Percentiles rank a stretch among this genome's conserved stretches.
These are phyloP conservation scores for Agapostemon virescens DNA, from an alignment of 2,888 invertebrate genomes.

Conservation along the genomic window DNA sequence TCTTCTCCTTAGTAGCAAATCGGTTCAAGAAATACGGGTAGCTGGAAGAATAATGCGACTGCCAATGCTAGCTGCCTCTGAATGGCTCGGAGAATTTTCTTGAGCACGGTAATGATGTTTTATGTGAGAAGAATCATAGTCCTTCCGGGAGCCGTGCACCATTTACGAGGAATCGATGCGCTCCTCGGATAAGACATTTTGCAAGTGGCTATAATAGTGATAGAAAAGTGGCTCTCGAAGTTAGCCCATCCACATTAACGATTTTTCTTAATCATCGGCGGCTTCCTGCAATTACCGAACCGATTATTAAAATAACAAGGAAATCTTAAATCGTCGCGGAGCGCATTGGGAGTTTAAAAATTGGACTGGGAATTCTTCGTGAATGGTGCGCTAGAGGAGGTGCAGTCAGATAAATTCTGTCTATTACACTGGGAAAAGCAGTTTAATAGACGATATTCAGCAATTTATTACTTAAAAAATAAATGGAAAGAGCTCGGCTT, in stretches of 20 bases:
- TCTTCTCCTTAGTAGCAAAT: constrained; percentile 32
- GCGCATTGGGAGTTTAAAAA: not conserved
- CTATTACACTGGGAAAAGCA: not conserved
- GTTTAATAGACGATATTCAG: not conserved
- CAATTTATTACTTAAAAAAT: not conserved
- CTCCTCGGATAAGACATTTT: constrained; percentile 39
- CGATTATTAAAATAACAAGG: constrained; percentile 2
- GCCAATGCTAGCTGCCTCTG: constrained; percentile 39
- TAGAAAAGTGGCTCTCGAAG: not conserved
- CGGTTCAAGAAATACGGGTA: constrained; percentile 30
- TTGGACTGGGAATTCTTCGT: not conserved
- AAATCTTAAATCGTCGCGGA: not conserved
- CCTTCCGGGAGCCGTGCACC: constrained; percentile 36
- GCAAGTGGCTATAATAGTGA: constrained; percentile 1
- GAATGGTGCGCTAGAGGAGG: not conserved
- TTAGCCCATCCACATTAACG: not conserved
- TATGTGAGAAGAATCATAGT: constrained; percentile 37
- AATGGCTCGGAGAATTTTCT: constrained; percentile 35
- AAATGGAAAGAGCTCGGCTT: not conserved
- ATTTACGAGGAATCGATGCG: constrained; percentile 26
- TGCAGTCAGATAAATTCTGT: not conserved
- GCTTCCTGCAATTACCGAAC: not conserved
- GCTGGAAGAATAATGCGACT: constrained; percentile 38
- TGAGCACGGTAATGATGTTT: constrained; percentile 43
- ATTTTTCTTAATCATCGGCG: not conserved